These are phyloP conservation scores for Calameuta idolon DNA, from an alignment of 2,888 invertebrate genomes.

Conservation along the genomic window DNA sequence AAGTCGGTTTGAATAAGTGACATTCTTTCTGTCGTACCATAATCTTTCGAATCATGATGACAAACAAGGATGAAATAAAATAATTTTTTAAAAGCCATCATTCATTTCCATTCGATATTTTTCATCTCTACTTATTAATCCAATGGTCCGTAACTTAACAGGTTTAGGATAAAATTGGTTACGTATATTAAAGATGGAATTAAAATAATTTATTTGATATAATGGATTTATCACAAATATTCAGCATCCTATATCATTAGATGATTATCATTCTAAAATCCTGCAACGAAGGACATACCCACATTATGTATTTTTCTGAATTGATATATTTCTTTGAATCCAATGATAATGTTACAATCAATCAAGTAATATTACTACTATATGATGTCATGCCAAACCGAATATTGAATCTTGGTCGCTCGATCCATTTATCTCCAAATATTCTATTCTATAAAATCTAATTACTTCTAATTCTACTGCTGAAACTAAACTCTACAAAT, in stretches of 20 bases:
- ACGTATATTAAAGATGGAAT: slow-evolving; percentile 1
- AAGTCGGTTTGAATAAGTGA: neutral
- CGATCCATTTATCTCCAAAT: slow-evolving; percentile 54
- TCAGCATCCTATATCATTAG: slow-evolving; percentile 30
- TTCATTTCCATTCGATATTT: neutral
- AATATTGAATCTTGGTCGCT: slow-evolving; percentile 50
- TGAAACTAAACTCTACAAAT: slow-evolving; percentile 55
- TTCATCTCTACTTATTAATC: neutral
- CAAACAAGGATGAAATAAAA: neutral
- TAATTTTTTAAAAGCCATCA: neutral
- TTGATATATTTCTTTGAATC: slow-evolving; percentile 39
- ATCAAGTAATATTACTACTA: slow-evolving; percentile 34
- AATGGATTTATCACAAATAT: neutral
- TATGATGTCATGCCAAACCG: slow-evolving; percentile 59
- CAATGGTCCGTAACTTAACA: slow-evolving; percentile 11
- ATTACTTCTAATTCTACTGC: slow-evolving; percentile 54
- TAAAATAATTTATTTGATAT: neutral
- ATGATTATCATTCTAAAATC: slow-evolving; percentile 29
- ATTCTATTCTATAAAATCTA: slow-evolving; percentile 54
- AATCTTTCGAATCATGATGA: neutral
- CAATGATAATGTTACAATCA: slow-evolving; percentile 33
- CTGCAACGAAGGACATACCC: slow-evolving; percentile 19
- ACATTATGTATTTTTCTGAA: slow-evolving; percentile 12
- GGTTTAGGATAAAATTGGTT: neutral
- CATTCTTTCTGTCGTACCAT: neutral